phyloP scores from a whole-genome alignment of 2,113 vertebrate genomes.

The Pseudorhombus dupliciocellatus region DNA sequence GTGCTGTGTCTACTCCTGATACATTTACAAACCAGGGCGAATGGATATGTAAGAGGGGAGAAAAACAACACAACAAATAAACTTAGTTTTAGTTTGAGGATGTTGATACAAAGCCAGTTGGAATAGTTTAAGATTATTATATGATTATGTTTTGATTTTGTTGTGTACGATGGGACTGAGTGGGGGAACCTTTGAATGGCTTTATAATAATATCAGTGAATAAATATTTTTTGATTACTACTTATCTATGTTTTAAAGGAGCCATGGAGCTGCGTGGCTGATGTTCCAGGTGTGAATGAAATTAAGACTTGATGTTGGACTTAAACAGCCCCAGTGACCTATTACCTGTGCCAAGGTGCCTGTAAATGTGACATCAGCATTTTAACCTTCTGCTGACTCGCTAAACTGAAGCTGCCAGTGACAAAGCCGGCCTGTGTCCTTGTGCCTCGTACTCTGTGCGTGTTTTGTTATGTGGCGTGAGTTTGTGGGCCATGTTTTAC shows the following conservation, averaged over 20 bases:
- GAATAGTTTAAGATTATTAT: too few relatives aligned
- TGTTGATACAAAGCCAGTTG: too few relatives aligned
- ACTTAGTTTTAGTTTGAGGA: conserved; percentile 16
- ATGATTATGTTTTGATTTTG: too few relatives aligned
- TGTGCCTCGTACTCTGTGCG: background rate
- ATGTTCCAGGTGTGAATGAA: background rate
- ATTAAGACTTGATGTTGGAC: too few relatives aligned
- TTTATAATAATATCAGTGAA: too few relatives aligned
- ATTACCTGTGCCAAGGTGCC: background rate
- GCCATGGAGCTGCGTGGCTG: too few relatives aligned
- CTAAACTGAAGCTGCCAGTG: background rate
- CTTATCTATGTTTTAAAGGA: too few relatives aligned
- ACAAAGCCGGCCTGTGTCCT: background rate
- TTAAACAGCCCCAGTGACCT: background rate
- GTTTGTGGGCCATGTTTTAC: background rate
- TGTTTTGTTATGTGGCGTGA: background rate
- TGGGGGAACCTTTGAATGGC: too few relatives aligned
- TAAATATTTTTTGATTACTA: too few relatives aligned
- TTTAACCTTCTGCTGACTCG: conserved; percentile 8
- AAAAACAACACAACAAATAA: background rate
- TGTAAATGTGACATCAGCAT: background rate
- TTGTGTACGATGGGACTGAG: too few relatives aligned
- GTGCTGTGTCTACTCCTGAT: conserved; percentile 18
- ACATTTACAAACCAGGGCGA: conserved; percentile 20
- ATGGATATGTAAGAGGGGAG: background rate